Conservation (phyloP, 2,797 vertebrate genomes). For the Chromis chromis region DNA sequence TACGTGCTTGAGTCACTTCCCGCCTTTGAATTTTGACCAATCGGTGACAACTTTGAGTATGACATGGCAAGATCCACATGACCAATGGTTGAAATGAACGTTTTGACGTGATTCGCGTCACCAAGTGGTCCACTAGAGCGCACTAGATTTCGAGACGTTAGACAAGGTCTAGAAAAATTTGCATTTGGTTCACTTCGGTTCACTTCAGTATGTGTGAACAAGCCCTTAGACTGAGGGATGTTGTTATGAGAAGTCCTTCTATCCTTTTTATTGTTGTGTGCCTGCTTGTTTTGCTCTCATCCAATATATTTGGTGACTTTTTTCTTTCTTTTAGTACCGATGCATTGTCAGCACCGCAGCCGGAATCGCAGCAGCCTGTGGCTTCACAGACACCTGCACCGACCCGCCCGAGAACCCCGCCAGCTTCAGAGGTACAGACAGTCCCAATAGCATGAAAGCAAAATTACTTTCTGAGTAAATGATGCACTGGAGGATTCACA, state of each 20-base stretch:
- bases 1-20: too few species aligned
- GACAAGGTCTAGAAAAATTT: too few species aligned
- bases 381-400: slow-evolving; percentile 93
- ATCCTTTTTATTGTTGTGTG: background rate
- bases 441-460: background rate
- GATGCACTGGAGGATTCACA: background rate
- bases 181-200: too few species aligned
- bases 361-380: slow-evolving; percentile 94
- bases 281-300: background rate
- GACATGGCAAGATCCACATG: too few species aligned
- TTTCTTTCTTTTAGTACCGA: slow-evolving; percentile 87
- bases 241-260: background rate
- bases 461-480: background rate
- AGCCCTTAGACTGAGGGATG: too few species aligned
- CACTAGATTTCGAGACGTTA: too few species aligned
- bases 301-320: slow-evolving; percentile 2
- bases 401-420: slow-evolving; percentile 91
- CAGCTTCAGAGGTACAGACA: slow-evolving; percentile 89
- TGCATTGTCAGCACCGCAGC: slow-evolving; percentile 94
- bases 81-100: too few species aligned
- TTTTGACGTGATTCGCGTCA: too few species aligned
- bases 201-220: too few species aligned
- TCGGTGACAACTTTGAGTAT: too few species aligned
- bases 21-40: too few species aligned
- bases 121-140: too few species aligned